Evolutionary conservation across 2,113 vertebrate species (phyloP).

Genomic region (Protobothrops flavoviridis): DNA sequence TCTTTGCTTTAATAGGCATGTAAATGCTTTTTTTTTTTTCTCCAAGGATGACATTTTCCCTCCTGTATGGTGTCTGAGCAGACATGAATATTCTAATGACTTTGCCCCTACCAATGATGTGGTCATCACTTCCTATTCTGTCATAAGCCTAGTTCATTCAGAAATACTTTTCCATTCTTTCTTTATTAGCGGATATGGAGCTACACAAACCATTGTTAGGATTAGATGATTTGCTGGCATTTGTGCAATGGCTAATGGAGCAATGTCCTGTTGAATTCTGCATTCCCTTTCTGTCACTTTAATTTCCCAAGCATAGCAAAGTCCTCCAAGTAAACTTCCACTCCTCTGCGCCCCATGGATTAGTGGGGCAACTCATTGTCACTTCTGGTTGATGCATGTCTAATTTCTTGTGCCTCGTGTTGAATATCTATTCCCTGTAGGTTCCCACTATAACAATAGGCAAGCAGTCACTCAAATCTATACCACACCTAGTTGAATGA

Average conservation of each 20-base stretch:
- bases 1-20: background rate
- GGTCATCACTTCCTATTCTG: background rate
- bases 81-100: background rate
- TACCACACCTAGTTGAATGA: conserved; percentile 63
- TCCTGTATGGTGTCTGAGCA: background rate
- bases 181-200: conserved; percentile 18
- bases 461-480: conserved; percentile 54
- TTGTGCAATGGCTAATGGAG: background rate
- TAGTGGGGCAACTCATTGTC: conserved; percentile 46
- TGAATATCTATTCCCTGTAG: conserved; percentile 54
- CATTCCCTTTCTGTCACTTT: conserved; percentile 37
- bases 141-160: conserved; percentile 1
- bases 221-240: conserved; percentile 18
- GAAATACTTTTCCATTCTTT: conserved; percentile 4
- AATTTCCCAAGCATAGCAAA: conserved; percentile 17
- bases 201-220: conserved; percentile 12
- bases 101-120: background rate
- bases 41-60: background rate
- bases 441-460: conserved; percentile 51
- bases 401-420: conserved; percentile 58
- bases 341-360: conserved; percentile 41
- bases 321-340: conserved; percentile 19
- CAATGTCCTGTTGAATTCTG: conserved; percentile 8
- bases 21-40: background rate
- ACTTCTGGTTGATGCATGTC: conserved; percentile 59